These are phyloP conservation scores for Vidua macroura DNA, from an alignment of 2,113 vertebrate genomes.

Conservation along the genomic window DNA sequence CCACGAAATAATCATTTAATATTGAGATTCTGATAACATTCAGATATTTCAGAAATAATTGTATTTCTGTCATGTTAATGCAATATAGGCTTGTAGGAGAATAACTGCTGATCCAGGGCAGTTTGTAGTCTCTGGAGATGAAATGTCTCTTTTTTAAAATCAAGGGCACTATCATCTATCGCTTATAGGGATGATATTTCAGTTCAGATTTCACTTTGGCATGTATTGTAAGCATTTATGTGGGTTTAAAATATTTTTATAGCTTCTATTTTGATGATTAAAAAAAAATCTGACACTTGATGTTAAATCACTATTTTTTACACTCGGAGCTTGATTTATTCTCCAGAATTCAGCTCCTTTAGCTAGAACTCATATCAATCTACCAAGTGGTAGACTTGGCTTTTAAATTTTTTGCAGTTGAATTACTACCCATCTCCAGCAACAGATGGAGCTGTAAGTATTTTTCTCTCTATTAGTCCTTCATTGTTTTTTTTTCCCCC, in stretches of 20 bases:
- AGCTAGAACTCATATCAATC: neutral
- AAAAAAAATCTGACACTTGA: neutral
- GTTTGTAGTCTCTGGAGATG: neutral
- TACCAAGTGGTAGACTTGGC: neutral
- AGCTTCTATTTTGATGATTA: neutral
- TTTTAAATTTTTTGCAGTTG: neutral
- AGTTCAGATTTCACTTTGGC: neutral
- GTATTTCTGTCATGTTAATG: neutral
- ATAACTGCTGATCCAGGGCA: neutral
- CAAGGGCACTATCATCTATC: neutral
- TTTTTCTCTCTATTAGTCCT: neutral
- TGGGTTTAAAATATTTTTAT: neutral
- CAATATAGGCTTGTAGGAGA: neutral
- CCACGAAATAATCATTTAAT: neutral
- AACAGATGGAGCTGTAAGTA: neutral
- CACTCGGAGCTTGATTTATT: neutral
- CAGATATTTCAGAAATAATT: neutral
- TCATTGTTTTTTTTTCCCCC: rapidly evolving
- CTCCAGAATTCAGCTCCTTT: neutral
- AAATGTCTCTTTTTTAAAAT: neutral
- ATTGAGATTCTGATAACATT: neutral
- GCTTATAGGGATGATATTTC: neutral
- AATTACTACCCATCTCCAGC: neutral
- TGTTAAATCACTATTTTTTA: neutral
- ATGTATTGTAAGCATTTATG: neutral